These are phyloP conservation scores for Callipepla squamata DNA, from an alignment of 2,113 vertebrate genomes.

Conservation along the genomic window DNA sequence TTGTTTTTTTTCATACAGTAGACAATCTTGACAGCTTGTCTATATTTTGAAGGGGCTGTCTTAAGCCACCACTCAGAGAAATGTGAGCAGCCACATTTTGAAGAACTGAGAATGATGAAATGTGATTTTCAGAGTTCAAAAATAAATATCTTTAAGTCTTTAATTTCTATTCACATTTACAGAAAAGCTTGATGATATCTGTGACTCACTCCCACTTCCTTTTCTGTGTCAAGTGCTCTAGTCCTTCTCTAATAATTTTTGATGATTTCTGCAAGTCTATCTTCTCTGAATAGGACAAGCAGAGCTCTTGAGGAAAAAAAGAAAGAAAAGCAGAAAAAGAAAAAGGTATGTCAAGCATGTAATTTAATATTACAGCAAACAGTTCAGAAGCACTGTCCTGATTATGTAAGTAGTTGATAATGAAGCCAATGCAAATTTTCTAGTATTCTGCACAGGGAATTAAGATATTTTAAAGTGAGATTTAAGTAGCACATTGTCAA, in stretches of 20 bases:
- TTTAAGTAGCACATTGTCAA: neutral
- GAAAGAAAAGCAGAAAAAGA: neutral
- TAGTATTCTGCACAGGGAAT: neutral
- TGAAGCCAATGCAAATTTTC: neutral
- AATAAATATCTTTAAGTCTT: neutral
- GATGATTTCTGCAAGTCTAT: neutral
- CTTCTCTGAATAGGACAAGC: neutral
- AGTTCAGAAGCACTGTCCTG: neutral
- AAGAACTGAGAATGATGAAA: neutral
- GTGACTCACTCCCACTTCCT: neutral
- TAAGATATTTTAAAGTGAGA: neutral
- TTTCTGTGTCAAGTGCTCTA: neutral
- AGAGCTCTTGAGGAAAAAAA: neutral
- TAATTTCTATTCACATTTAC: neutral
- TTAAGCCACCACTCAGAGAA: neutral
- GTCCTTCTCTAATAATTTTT: neutral
- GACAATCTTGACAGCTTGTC: rapidly evolving
- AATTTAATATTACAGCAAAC: neutral
- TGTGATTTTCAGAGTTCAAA: neutral
- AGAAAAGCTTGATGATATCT: neutral
- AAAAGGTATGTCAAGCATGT: neutral
- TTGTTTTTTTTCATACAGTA: neutral
- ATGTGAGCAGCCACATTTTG: neutral
- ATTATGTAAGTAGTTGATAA: conserved; percentile 1
- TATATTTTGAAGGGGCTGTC: neutral